Evolutionary conservation across 30 jellyfish, hydroid and myxozoan species (phyloP).

Genomic region (Chironex yamaguchii): DNA sequence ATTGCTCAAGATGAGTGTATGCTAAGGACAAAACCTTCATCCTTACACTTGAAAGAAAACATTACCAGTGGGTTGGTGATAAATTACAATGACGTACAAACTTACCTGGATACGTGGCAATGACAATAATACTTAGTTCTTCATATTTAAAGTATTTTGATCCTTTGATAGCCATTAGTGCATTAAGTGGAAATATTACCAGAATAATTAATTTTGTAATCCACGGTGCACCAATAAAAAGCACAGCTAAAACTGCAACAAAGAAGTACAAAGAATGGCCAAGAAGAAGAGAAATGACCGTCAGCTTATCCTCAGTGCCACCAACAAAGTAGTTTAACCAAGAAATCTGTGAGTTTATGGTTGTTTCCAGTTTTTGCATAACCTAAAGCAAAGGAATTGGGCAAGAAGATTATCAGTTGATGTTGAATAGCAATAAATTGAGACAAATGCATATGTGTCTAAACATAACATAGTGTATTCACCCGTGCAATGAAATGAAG

Average conservation of each 20-base stretch:
- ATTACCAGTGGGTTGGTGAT: no score
- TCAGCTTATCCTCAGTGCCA: slow-evolving; percentile 86
- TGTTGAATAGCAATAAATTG: no score
- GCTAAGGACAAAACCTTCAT: no score
- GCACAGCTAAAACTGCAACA: slow-evolving; percentile 40
- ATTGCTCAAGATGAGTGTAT: no score
- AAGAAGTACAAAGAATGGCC: slow-evolving; percentile 75
- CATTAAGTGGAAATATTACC: slow-evolving; percentile 79
- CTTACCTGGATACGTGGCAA: slow-evolving; percentile 79
- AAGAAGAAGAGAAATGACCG: slow-evolving; percentile 68
- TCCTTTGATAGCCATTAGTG: slow-evolving; percentile 70
- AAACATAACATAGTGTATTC: no score
- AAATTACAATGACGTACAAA: no score
- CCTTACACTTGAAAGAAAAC: no score
- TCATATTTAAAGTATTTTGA: slow-evolving; percentile 68
- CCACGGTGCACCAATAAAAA: slow-evolving; percentile 74
- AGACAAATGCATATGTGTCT: no score
- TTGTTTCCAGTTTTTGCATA: slow-evolving; percentile 67
- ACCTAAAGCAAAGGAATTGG: slow-evolving; percentile 46
- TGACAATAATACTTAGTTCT: slow-evolving; percentile 71
- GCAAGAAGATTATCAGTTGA: background rate
- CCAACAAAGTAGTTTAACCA: slow-evolving; percentile 92
- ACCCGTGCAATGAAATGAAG: no score
- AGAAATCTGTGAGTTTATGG: slow-evolving; percentile 79
- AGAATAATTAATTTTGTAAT: slow-evolving; percentile 62